Base-by-base conservation (phyloP, 2,888 invertebrate species). In the Melieria omissa region DNA sequence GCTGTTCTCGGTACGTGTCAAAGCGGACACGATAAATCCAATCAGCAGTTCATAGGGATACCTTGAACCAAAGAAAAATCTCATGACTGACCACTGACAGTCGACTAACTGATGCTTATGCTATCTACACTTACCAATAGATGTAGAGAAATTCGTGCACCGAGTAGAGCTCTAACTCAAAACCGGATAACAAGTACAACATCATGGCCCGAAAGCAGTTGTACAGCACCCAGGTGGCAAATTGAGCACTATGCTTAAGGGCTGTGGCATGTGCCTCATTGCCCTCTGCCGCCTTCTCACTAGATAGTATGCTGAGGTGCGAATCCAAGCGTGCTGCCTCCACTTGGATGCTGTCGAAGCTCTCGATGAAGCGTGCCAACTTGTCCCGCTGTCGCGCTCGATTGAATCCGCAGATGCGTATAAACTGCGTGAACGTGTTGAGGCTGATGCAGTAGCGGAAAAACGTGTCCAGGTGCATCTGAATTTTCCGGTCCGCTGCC, bases 91-190 rank as follows among this genome's bases (percentile, higher is more conserved):
- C 1, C 6, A 16, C 10, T 42, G 5, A 58, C 12, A 5, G 0
- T 42, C 12, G n/a, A 62, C 14, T 14, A 61, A 41, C 45, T 41
- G 12, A 41, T 41, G 7, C 12, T 44, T 42, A 47, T 14, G 9
- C 46, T 12, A n/a, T 41, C 44, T 49, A 46, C 47, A 54, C 64
- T 88, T 78, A 93, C 97, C 97, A 97, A 87, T 94, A 99, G 79
- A 98, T 94, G 85, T 97, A 98, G 80, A 97, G 93, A 87, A 95
- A 98, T 88, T 99, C 99, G 85, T 98, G 98, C 42, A 94, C 93
- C 72, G 97, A 96, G 88, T 98, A 99, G 47, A 99, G 88, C 86
- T 99, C 98, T 69, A 99, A 89, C 85, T 98, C 98, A 80, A 99
- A 95, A 0, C 98, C 98, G 41, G 97, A 93, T 79, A 98, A 90